Percentiles rank a stretch among this genome's conserved stretches.
Conservation (phyloP, 2,113 vertebrate species). For the Motacilla tschutschensis region DNA sequence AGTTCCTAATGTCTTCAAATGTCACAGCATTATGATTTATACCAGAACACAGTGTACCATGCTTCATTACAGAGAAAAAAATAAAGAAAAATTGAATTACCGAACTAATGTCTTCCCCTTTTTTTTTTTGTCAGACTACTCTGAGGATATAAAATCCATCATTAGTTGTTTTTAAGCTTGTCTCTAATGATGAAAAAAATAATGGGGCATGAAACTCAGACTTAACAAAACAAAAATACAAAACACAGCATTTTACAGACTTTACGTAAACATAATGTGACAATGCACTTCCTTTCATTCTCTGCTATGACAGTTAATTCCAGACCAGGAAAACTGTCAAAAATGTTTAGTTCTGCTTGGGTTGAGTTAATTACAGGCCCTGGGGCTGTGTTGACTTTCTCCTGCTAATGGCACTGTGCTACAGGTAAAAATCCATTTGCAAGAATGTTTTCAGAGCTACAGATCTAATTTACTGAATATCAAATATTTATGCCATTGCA, state of each 20-base stretch:
- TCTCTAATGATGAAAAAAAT: slow-evolving; percentile 84
- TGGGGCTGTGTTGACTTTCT: slow-evolving; percentile 82
- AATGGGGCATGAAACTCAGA: slow-evolving; percentile 68
- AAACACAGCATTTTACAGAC: slow-evolving; percentile 74
- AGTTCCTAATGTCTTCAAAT: slow-evolving; percentile 63
- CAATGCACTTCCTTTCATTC: slow-evolving; percentile 91
- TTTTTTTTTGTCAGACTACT: slow-evolving; percentile 40
- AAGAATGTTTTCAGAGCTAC: slow-evolving; percentile 87
- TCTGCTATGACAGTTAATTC: slow-evolving; percentile 96
- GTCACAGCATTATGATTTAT: slow-evolving; percentile 69
- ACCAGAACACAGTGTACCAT: slow-evolving; percentile 51
- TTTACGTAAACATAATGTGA: slow-evolving; percentile 87
- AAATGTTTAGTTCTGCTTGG: slow-evolving; percentile 97
- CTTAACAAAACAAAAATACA: slow-evolving; percentile 71
- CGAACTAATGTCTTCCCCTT: slow-evolving; percentile 48
- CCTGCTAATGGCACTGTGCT: slow-evolving; percentile 92
- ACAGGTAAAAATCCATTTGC: slow-evolving; percentile 93
- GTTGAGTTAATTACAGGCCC: slow-evolving; percentile 96
- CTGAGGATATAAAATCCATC: slow-evolving; percentile 69
- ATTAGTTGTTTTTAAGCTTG: slow-evolving; percentile 77
- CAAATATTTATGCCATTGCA: slow-evolving; percentile 91
- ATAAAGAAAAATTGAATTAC: slow-evolving; percentile 61
- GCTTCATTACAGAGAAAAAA: slow-evolving; percentile 61
- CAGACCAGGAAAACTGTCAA: slow-evolving; percentile 95
- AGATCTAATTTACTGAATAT: slow-evolving; percentile 96